Evolutionary conservation across 2,797 vertebrate genomes (phyloP), one percentile per base, ranked within the genome.

Genomic region (Ptychadena robeensis): DNA sequence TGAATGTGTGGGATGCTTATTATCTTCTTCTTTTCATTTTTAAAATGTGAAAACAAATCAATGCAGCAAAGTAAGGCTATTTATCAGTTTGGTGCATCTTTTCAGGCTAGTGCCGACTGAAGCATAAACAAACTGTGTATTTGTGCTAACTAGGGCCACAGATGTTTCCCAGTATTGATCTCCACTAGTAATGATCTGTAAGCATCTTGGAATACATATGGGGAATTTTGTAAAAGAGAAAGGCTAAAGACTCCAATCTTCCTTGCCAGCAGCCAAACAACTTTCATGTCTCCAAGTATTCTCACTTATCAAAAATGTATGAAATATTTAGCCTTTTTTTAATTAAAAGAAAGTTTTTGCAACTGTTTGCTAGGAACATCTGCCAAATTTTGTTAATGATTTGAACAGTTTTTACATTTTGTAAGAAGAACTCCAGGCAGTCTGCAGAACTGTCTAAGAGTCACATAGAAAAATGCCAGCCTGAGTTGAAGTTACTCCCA

Each of bases 141-240:
- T 80, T 67, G 34, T 79, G 53, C 70, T 75, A 75, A 66, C 71
- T 68, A 10, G 31, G 74, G 71, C 65, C 65, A 80, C 83, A 81
- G 83, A 85, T 85, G 83, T 80, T 80, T 85, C 65, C 35, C 9
- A 65, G 66, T 85, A 81, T 85, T 85, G 83, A 85, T 85, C 78
- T 80, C 61, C 38, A 75, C 44, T 67, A 75, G 66, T 85, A 85
- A 85, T 85, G 78, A 85, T 76, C 78, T 71, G 78, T 69, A 76
- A 76, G 72, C 48, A 64, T 85, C 71, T 80, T 35, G 38, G 22
- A 68, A 70, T 75, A 75, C 77, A 85, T 80, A 85, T 70, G 77
- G 77, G 71, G 34, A 22, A 70, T 64, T 72, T 57, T 35, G 64
- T n/a, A 69, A 80, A 80, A 69, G 61, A 69, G 38, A 38, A 73